These are phyloP conservation scores for Brachionus rubens DNA, from an alignment of 1,140 invertebrate genomes.

Conservation along the genomic window DNA sequence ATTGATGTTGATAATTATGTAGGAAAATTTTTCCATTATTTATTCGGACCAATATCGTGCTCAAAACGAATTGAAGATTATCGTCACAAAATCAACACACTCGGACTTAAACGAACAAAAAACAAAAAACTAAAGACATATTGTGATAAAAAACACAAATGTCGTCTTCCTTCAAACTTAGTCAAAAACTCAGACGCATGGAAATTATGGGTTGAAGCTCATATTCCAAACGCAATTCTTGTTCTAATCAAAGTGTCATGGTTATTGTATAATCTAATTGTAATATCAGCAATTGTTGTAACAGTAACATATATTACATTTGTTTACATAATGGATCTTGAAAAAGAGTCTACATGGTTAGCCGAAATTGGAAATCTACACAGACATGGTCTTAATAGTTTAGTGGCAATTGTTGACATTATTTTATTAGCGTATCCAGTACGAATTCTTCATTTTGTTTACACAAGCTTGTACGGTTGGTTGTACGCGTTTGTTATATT, in stretches of 20 bases:
- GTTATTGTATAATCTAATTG: slow-evolving; percentile 28
- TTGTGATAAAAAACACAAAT: slow-evolving; percentile 1
- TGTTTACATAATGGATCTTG: slow-evolving; percentile 24
- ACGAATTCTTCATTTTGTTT: slow-evolving; percentile 24
- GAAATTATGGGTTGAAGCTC: slow-evolving; percentile 20
- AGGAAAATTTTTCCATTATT: neutral
- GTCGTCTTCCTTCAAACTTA: neutral
- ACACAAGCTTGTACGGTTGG: slow-evolving; percentile 35
- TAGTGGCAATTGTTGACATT: slow-evolving; percentile 33
- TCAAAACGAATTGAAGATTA: slow-evolving; percentile 1
- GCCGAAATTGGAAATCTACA: slow-evolving; percentile 38
- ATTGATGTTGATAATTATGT: neutral
- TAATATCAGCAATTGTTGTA: slow-evolving; percentile 12
- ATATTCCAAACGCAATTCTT: slow-evolving; percentile 1
- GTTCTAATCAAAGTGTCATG: slow-evolving; percentile 7
- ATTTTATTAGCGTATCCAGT: slow-evolving; percentile 44
- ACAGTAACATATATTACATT: slow-evolving; percentile 1
- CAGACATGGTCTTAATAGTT: slow-evolving; percentile 20
- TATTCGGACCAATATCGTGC: neutral
- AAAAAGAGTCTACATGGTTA: neutral
- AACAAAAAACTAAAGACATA: neutral
- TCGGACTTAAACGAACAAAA: neutral
- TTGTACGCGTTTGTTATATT: slow-evolving; percentile 14
- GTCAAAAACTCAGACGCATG: neutral
- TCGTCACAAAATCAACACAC: neutral